Base-by-base conservation (phyloP, 2,888 invertebrate genomes). In the Xestoiulus laeticollis region DNA sequence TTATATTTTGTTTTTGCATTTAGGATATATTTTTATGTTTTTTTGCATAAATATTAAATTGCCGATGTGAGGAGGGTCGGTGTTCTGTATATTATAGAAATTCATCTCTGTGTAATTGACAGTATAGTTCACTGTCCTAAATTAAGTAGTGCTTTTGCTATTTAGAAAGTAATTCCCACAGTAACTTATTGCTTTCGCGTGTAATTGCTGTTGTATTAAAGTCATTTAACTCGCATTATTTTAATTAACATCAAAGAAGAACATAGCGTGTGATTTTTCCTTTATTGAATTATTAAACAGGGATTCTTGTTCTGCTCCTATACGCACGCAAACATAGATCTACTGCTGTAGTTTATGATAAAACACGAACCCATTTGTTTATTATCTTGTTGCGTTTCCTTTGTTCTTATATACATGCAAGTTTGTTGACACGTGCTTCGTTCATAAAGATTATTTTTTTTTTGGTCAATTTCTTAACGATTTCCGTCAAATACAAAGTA, bases 181-280 rank as follows among this genome's bases (percentile, higher is more conserved):
- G 8, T 30, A 30, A 26, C 30, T 30, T 78, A 30, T 14, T 78
- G 78, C 30, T 3, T 78, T 22, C 8, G 78, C 14, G 30, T 30
- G 78, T 30, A 78, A 78, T 78, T 78, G 30, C 30, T 78, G 4
- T 14, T 30, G 26, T 78, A 26, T 78, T 6, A 14, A 78, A 78
- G 78, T 78, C 78, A 30, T 78, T 78, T 30, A 30, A 78, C 78
- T 78, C 78, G 78, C 30, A 30, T 30, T 78, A 30, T 78, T 78
- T 78, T 78, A 78, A 78, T 78, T 78, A 78, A 78, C 30, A 78
- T 30, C 78, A 30, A 78, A 78, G 78, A 78, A 30, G 30, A 26
- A 78, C 78, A 30, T 78, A 14, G 78, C 78, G 78, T 78, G 78
- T 30, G 78, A 78, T 78, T 78, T 78, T 6, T 12, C 12, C 12